Conservation (phyloP, 64 coral and sea anemone genomes). For the Stichodactyla mertensii region DNA sequence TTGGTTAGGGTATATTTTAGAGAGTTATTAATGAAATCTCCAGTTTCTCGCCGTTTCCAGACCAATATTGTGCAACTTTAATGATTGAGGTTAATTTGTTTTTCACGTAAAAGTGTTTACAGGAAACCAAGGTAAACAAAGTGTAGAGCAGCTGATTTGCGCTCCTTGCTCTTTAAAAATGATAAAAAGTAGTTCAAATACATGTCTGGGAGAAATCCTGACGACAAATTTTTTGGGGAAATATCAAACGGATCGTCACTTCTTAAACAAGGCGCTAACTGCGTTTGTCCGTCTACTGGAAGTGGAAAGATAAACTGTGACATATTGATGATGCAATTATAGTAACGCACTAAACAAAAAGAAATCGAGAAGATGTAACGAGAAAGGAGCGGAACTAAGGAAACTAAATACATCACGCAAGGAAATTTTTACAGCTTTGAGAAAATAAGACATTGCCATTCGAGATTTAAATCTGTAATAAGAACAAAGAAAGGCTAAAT, state of each 20-base stretch:
- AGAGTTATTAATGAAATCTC: not conserved
- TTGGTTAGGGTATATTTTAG: not conserved
- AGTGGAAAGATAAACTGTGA: not conserved
- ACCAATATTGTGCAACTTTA: not conserved
- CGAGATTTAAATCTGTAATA: too few relatives aligned
- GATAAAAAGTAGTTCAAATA: too few relatives aligned
- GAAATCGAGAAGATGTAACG: not conserved
- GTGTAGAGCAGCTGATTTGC: not conserved
- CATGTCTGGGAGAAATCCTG: too few relatives aligned
- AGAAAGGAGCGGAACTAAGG: too few relatives aligned
- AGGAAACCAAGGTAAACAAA: not conserved
- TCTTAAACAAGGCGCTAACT: too few relatives aligned
- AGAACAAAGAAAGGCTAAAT: too few relatives aligned
- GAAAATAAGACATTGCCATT: too few relatives aligned
- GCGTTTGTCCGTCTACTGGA: not conserved
- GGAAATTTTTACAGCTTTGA: too few relatives aligned
- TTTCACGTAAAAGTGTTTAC: conserved; percentile 3
- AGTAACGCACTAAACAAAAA: not conserved
- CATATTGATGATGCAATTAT: not conserved
- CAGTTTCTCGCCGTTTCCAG: not conserved
- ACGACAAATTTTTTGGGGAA: not conserved
- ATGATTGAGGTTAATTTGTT: not conserved
- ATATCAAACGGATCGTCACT: too few relatives aligned
- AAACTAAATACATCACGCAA: too few relatives aligned
- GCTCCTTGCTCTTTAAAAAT: not conserved